A percentile compares a stretch with the other conserved stretches of the same genome.
These are phyloP conservation scores for Otis tarda DNA, from an alignment of 2,113 vertebrate species.

Conservation along the genomic window DNA sequence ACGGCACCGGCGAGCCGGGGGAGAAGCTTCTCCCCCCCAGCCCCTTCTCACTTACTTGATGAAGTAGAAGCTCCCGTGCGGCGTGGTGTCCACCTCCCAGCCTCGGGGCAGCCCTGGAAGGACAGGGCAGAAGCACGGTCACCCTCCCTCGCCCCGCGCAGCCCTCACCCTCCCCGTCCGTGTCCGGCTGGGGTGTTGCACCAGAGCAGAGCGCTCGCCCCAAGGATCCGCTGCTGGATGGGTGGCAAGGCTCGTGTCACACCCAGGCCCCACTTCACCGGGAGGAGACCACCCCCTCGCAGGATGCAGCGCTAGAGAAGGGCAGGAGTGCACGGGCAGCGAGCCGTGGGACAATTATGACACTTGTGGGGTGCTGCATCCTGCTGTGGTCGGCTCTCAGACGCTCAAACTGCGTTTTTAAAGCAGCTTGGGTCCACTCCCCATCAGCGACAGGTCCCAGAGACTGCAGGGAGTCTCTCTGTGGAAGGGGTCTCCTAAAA, in stretches of 20 bases:
- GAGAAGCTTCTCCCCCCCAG: background rate
- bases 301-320: background rate
- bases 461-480: background rate
- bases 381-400: fast-evolving
- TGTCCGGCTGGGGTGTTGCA: background rate
- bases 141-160: fast-evolving
- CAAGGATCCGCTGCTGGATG: fast-evolving
- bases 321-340: fast-evolving
- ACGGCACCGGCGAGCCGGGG: fast-evolving
- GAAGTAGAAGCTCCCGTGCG: slow-evolving; percentile 74
- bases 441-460: background rate
- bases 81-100: slow-evolving; percentile 77
- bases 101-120: slow-evolving; percentile 73
- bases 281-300: too few relatives aligned
- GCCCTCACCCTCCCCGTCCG: background rate
- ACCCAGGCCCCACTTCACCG: background rate
- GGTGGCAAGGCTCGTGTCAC: background rate
- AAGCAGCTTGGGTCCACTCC: background rate
- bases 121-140: background rate
- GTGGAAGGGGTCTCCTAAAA: background rate
- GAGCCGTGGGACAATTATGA: fast-evolving
- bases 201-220: background rate
- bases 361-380: background rate
- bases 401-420: fast-evolving
- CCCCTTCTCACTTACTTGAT: slow-evolving; percentile 76